These are phyloP conservation scores for Aethes cnicana DNA, from an alignment of 2,888 invertebrate genomes.

Conservation along the genomic window DNA sequence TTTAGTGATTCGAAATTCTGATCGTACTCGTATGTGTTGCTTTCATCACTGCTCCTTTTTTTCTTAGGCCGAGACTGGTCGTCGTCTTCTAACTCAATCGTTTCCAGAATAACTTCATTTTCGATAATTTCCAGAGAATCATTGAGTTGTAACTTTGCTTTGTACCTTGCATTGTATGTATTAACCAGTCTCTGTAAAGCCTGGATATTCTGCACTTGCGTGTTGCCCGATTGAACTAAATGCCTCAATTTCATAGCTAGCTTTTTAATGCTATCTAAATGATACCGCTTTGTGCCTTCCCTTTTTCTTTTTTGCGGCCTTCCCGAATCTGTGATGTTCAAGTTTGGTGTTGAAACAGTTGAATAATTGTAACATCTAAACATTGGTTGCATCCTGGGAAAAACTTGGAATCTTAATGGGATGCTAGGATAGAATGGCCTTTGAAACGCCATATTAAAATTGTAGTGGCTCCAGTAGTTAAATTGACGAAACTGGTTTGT, in stretches of 20 bases:
- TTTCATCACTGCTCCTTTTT: conserved; percentile 38
- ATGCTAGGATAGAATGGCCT: conserved; percentile 44
- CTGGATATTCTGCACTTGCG: conserved; percentile 41
- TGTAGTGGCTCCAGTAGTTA: conserved; percentile 48
- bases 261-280: conserved; percentile 51
- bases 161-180: conserved; percentile 60
- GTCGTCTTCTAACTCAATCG: conserved; percentile 63
- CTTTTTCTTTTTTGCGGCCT: conserved; percentile 43
- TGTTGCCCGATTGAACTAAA: conserved; percentile 39
- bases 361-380: conserved; percentile 34
- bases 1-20: conserved; percentile 54
- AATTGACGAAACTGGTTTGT: conserved; percentile 42
- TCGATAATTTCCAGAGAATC: conserved; percentile 48
- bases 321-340: conserved; percentile 14
- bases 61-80: conserved; percentile 52
- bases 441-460: conserved; percentile 50
- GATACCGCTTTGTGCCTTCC: conserved; percentile 38
- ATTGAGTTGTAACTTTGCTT: conserved; percentile 49
- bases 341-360: conserved; percentile 31
- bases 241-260: conserved; percentile 49
- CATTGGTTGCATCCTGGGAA: conserved; percentile 39
- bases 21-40: conserved; percentile 45
- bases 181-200: conserved; percentile 51
- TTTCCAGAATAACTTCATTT: conserved; percentile 56
- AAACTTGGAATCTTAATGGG: conserved; percentile 45